These are phyloP conservation scores for Prionace glauca DNA, from an alignment of 2,797 vertebrate genomes.

Conservation along the genomic window DNA sequence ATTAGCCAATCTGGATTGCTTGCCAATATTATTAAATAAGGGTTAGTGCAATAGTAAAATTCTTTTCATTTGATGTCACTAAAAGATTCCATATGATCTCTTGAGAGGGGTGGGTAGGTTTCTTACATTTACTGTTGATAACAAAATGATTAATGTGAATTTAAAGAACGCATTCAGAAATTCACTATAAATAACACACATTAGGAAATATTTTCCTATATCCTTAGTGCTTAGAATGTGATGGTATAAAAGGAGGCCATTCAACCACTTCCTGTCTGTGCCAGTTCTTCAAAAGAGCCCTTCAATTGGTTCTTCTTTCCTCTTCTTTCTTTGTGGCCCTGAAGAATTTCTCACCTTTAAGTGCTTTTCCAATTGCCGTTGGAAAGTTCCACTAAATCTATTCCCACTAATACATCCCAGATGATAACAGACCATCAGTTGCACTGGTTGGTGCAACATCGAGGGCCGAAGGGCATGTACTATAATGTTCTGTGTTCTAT, in stretches of 20 bases:
- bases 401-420: neutral
- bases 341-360: neutral
- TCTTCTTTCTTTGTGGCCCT: neutral
- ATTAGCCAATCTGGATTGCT: neutral
- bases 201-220: neutral
- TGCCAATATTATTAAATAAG: neutral
- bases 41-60: neutral
- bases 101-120: neutral
- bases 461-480: too few species aligned
- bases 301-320: neutral
- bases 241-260: neutral
- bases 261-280: neutral
- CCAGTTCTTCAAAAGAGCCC: neutral
- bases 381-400: neutral
- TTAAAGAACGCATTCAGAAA: neutral
- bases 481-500: too few species aligned
- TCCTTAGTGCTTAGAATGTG: neutral
- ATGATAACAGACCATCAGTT: neutral
- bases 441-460: too few species aligned
- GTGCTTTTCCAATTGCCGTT: neutral
- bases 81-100: neutral
- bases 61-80: neutral
- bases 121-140: neutral
- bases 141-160: neutral
- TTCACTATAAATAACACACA: neutral